A percentile compares a stretch with the other conserved stretches of the same genome.
These are phyloP conservation scores for Sebastes minor DNA, from an alignment of 2,797 vertebrate genomes.

Conservation along the genomic window DNA sequence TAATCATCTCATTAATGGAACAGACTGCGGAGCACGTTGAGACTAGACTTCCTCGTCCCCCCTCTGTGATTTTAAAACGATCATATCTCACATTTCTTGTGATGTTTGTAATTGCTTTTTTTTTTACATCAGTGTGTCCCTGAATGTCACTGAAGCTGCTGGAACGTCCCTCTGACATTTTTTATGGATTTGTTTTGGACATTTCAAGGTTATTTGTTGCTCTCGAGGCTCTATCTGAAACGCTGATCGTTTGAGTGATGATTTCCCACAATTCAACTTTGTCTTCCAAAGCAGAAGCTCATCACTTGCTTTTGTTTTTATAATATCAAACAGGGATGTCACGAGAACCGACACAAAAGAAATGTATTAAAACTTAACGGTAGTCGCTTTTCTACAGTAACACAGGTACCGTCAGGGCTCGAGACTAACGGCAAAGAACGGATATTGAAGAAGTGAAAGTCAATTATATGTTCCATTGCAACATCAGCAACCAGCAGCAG, in stretches of 20 bases:
- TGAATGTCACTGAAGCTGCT: slow-evolving; percentile 36
- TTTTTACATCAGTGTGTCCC: slow-evolving; percentile 13
- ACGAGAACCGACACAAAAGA: too few species aligned
- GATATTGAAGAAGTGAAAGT: too few species aligned
- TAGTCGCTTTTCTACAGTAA: too few species aligned
- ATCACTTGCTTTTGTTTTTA: background rate
- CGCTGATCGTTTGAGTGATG: background rate
- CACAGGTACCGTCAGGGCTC: too few species aligned
- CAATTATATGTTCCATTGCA: too few species aligned
- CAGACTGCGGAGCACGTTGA: slow-evolving; percentile 16
- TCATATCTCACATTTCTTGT: slow-evolving; percentile 56
- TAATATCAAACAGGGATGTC: too few species aligned
- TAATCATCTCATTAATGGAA: slow-evolving; percentile 46
- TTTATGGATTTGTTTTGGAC: background rate
- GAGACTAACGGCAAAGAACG: too few species aligned
- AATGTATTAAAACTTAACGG: too few species aligned
- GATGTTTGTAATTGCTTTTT: slow-evolving; percentile 59
- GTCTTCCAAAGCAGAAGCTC: background rate
- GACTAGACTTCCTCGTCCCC: slow-evolving; percentile 15
- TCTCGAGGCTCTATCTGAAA: background rate
- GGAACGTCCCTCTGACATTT: background rate
- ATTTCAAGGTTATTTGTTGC: slow-evolving; percentile 30
- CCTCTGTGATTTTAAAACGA: slow-evolving; percentile 41
- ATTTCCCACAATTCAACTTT: background rate
- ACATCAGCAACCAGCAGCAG: too few species aligned